Percentiles rank a stretch among this genome's conserved stretches.
phyloP scores from a whole-genome alignment of 2,113 vertebrate species.

The Callipepla californica region DNA sequence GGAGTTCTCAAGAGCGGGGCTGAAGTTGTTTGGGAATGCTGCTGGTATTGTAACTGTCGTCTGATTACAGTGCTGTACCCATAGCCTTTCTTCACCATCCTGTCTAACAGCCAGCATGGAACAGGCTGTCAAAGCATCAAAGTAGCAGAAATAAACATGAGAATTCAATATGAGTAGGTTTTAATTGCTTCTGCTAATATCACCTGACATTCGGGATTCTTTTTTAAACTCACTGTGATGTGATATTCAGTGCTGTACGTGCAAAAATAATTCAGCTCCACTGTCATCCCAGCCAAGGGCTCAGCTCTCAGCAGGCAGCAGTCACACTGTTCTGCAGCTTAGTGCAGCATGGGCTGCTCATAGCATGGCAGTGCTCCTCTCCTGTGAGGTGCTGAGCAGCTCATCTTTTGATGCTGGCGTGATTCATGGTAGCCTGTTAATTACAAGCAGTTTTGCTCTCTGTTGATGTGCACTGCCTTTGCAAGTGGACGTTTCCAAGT shows the following conservation, averaged over 20 bases:
- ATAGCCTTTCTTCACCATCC: background rate
- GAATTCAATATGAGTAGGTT: slow-evolving; percentile 11
- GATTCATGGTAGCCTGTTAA: background rate
- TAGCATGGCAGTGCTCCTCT: background rate
- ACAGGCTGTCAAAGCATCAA: slow-evolving; percentile 42
- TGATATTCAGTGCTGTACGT: slow-evolving; percentile 4
- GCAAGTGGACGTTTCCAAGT: background rate
- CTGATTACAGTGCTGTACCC: background rate
- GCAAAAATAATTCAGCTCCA: background rate
- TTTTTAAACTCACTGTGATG: background rate
- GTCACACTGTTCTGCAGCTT: background rate
- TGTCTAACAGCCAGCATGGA: background rate
- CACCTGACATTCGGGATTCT: background rate
- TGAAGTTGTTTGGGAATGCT: background rate
- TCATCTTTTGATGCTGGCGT: background rate
- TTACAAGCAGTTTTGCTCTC: background rate
- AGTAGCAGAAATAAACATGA: background rate
- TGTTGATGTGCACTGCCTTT: background rate
- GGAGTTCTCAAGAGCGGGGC: background rate
- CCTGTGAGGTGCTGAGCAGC: background rate
- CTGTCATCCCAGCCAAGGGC: background rate
- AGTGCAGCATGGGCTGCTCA: background rate
- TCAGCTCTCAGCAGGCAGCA: background rate
- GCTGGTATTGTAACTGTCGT: background rate
- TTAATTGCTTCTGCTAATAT: background rate